Percentiles rank a stretch among this genome's conserved stretches.
Evolutionary conservation across 2,888 invertebrate genomes (phyloP).

Genomic region (Agrotis puta): DNA sequence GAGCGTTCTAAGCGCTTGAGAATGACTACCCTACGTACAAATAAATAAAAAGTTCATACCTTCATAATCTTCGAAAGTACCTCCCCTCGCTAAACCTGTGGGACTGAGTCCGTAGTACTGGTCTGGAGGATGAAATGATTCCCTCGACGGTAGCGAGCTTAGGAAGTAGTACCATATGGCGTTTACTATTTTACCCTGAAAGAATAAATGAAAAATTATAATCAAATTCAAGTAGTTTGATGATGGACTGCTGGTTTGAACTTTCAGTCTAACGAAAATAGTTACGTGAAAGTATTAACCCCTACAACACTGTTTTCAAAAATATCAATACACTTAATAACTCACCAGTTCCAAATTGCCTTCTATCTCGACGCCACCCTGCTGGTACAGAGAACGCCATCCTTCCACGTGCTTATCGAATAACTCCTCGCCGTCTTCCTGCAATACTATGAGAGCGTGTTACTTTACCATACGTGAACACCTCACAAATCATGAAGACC

Average conservation of each 20-base stretch:
- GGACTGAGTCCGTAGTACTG: constrained; percentile 91
- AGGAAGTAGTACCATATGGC: constrained; percentile 91
- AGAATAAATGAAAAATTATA: constrained; percentile 37
- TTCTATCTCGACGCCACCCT: constrained; percentile 87
- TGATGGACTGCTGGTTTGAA: background rate
- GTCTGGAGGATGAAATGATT: constrained; percentile 83
- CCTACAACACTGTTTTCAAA: background rate
- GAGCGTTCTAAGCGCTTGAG: no score
- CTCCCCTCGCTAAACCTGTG: constrained; percentile 90
- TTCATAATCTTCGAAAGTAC: constrained; percentile 87
- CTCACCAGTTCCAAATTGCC: constrained; percentile 89
- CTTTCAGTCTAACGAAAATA: background rate
- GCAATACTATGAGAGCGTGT: constrained; percentile 83
- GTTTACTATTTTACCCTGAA: constrained; percentile 88
- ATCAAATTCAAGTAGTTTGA: background rate
- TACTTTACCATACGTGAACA: constrained; percentile 67
- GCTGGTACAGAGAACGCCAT: constrained; percentile 88
- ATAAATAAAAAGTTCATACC: constrained; percentile 70
- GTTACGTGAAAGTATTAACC: background rate
- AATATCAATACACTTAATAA: background rate
- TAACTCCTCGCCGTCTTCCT: constrained; percentile 85
- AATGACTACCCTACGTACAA: no score
- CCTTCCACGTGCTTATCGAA: constrained; percentile 84
- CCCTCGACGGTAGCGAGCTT: constrained; percentile 89
- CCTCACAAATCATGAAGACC: background rate